Base-by-base conservation (phyloP, 2,797 vertebrate species). In the Trachurus trachurus region DNA sequence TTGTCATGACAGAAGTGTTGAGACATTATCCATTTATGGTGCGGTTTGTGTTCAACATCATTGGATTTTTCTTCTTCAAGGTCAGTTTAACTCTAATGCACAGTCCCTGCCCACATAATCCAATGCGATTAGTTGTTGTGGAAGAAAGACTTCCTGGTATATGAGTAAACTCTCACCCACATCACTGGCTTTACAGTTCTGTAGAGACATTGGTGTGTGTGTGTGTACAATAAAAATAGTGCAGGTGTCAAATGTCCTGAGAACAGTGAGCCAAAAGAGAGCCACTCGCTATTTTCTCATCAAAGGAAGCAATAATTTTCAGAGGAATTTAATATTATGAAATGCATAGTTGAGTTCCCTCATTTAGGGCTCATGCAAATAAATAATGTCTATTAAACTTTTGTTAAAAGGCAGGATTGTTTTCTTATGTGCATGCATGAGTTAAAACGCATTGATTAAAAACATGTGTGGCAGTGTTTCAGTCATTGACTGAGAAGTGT, bases 1-100 rank as follows among this genome's bases (percentile, higher is more conserved):
- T 96, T 1, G 96, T 96, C 58, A 85, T 86, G 91, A 98, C 96
- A 0, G 69, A 86, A 1, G 95, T 98, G 80, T 85, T 97, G 94
- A 93, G 93, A 60, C 58, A 96, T 62, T 96, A 93, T 53, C 4
- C 86, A n/a, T 66, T 90, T 11, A 0, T 50, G 0, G 0, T 84
- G 0, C 93, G 91, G 40, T 37, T 22, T 0, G 1, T 95, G 66
- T 96, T 96, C 84, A n/a, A 29, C 22, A 0, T 96, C 15, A 1
- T 93, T 1, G 94, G 95, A n/a, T 68, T 95, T 79, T 96, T 97
- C 87, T 85, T 97, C n/a, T 95, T 96, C 67, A 97, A 96, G 96
- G 97, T 98, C 62, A 94, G 92, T 60, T 8, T 37, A 0, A 13
- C 62, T 44, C 66, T 10, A 16, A 19, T 17, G 31, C 15, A 15